These are phyloP conservation scores for Macroramphosus scolopax DNA, from an alignment of 2,797 vertebrate genomes.

Conservation along the genomic window DNA sequence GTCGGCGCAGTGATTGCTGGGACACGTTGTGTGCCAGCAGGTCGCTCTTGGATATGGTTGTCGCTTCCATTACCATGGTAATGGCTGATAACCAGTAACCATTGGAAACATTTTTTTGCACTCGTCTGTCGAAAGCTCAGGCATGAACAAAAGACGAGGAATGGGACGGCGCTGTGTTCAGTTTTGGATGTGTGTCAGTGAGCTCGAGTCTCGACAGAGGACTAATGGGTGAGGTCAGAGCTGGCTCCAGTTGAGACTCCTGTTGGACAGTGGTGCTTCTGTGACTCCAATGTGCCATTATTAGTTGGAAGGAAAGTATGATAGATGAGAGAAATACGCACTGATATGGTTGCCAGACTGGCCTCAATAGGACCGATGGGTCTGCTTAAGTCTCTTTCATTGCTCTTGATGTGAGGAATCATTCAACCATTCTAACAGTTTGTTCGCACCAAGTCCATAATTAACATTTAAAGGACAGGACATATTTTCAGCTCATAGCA, in stretches of 20 bases:
- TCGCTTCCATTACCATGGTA: slow-evolving; percentile 66
- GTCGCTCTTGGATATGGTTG: slow-evolving; percentile 67
- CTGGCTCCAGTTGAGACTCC: slow-evolving; percentile 31
- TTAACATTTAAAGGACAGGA: slow-evolving; percentile 18
- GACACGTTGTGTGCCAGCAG: slow-evolving; percentile 39
- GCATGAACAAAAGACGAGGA: slow-evolving; percentile 79
- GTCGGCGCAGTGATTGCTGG: slow-evolving; percentile 52
- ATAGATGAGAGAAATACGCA: slow-evolving; percentile 22
- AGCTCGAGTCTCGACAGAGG: slow-evolving; percentile 45
- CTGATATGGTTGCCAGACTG: slow-evolving; percentile 5
- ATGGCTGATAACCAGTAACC: slow-evolving; percentile 57
- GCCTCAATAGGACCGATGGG: background rate
- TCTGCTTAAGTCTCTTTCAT: slow-evolving; percentile 8
- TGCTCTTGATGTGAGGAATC: slow-evolving; percentile 3
- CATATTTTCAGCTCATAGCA: slow-evolving; percentile 9
- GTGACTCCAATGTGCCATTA: slow-evolving; percentile 50
- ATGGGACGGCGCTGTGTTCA: slow-evolving; percentile 48
- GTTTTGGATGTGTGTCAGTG: slow-evolving; percentile 52
- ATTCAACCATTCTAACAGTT: slow-evolving; percentile 12
- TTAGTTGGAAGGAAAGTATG: slow-evolving; percentile 12
- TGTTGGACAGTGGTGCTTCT: slow-evolving; percentile 29
- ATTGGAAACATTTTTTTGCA: slow-evolving; percentile 27
- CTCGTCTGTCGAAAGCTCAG: slow-evolving; percentile 38
- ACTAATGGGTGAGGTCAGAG: slow-evolving; percentile 42
- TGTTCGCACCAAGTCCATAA: background rate